Evolutionary conservation across 2,113 vertebrate genomes (phyloP), one percentile per base, ranked within the genome.

Genomic region (Peromyscus maniculatus): DNA sequence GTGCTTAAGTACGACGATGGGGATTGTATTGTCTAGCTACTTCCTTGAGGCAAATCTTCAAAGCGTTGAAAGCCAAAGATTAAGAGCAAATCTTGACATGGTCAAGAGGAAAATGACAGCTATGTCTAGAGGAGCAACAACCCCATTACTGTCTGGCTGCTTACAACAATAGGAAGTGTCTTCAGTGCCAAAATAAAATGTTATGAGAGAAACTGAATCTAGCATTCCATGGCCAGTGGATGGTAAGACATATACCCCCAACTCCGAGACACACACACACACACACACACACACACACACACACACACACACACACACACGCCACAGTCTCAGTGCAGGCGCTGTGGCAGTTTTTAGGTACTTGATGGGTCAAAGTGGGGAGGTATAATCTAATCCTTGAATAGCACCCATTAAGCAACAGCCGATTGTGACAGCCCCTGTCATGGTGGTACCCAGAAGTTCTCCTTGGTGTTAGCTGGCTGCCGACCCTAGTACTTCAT

Each of bases 41-140:
- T 13, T 80, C 75, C 89, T 80, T 17, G 22, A 64, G 52, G 43
- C n/a, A 64, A 24, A 43, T 55, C 80, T 55, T 67, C 52, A 28
- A 94, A 66, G 72, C 66, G 11, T 28, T 80, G 7, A 94, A 69
- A 82, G 31, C 36, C 12, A 62, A 46, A 62, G 91, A 87, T 52
- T 59, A 82, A 69, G 33, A 83, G 33, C 31, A 82, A 52, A 74
- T 87, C 46, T 77, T 88, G 71, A 67, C 26, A 55, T 36, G 6
- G 69, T 28, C 46, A 87, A 87, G 66, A 93, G 75, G 74, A 93
- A 88, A 87, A 75, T 83, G 64, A 28, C 75, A 93, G 31, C 7
- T 75, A 9, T 5, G 22, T 9, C 31, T 6, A 57, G 49, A 52
- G 57, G 59, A 69, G 77, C n/a, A n/a, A 69, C 21, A 57, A 31